Evolutionary conservation across 2,888 invertebrate species (phyloP).

Genomic region (Callinectes sapidus): DNA sequence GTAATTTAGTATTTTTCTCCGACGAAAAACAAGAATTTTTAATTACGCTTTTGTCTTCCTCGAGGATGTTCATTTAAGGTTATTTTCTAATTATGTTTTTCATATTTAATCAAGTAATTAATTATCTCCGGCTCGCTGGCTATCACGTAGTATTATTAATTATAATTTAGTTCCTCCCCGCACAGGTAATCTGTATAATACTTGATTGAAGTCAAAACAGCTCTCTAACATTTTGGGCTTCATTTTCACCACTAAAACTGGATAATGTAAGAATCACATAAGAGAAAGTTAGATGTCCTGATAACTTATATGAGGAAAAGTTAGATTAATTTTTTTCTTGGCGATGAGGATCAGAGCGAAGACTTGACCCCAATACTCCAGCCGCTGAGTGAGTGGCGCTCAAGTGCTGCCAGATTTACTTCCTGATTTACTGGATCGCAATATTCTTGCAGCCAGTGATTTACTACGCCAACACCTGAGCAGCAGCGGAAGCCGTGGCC

Average conservation of each 20-base stretch:
- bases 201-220: background rate
- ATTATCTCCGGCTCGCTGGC: background rate
- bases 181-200: background rate
- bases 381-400: background rate
- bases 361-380: constrained; percentile 7
- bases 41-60: constrained; percentile 34
- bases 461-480: constrained; percentile 8
- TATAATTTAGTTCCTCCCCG: constrained; percentile 10
- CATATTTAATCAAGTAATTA: constrained; percentile 36
- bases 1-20: background rate
- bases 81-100: constrained; percentile 18
- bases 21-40: constrained; percentile 22
- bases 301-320: background rate
- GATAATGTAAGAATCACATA: background rate
- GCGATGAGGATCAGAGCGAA: background rate
- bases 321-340: background rate
- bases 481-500: background rate
- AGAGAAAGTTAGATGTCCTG: background rate
- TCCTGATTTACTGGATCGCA: background rate
- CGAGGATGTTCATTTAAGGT: background rate
- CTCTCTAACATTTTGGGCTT: background rate
- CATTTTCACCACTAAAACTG: background rate
- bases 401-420: background rate
- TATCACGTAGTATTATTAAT: constrained; percentile 14
- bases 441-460: background rate